A percentile compares a stretch with the other conserved stretches of the same genome.
Evolutionary conservation across 2,113 vertebrate species (phyloP).

Genomic region (Aptenodytes forsteri): DNA sequence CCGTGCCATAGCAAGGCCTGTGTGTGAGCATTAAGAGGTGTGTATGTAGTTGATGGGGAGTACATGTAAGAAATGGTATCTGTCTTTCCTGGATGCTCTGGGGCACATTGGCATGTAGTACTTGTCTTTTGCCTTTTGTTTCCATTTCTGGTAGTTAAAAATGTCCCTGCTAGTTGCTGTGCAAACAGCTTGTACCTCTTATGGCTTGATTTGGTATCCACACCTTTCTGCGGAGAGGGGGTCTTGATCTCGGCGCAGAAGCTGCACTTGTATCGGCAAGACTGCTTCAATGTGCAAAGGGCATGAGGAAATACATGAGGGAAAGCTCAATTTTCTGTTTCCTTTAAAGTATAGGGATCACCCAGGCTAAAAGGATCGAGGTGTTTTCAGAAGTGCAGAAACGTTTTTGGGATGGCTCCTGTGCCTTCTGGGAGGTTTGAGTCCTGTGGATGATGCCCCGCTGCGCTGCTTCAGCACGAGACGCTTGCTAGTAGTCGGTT

Average conservation of each 20-base stretch:
- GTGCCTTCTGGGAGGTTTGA: neutral
- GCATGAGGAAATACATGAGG: neutral
- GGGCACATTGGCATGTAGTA: neutral
- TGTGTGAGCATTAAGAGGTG: neutral
- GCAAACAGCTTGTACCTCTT: neutral
- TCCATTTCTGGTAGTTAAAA: neutral
- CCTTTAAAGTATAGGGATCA: neutral
- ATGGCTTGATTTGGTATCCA: neutral
- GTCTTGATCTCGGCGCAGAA: neutral
- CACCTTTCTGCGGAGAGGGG: neutral
- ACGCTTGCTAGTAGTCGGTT: accelerated
- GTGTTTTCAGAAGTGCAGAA: neutral
- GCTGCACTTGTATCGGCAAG: accelerated
- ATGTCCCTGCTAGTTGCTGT: neutral
- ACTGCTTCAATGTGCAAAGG: accelerated
- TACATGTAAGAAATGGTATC: neutral
- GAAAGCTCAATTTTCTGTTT: neutral
- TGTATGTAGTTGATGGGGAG: neutral
- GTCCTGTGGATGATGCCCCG: neutral
- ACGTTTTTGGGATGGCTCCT: neutral
- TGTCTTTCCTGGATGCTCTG: neutral
- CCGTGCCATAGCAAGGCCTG: neutral
- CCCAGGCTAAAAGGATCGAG: neutral
- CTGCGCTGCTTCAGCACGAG: neutral
- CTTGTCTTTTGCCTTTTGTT: neutral